Conservation (phyloP, 1,140 invertebrate species). For the Centruroides sculpturatus region DNA sequence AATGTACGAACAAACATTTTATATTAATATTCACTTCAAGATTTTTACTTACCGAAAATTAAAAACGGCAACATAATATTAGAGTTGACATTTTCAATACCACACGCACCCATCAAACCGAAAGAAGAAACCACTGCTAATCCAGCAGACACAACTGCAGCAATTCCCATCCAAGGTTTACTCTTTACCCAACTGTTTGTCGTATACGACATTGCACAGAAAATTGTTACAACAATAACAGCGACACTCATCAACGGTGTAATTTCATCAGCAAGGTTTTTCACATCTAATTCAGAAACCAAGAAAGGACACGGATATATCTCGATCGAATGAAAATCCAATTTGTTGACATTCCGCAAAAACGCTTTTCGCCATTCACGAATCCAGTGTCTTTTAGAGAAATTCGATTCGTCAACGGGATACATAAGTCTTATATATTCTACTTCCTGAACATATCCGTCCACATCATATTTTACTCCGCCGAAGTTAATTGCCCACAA, state of each 20-base stretch:
- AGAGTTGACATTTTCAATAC: slow-evolving; percentile 85
- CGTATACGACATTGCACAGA: slow-evolving; percentile 52
- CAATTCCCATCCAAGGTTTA: slow-evolving; percentile 76
- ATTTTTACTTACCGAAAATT: slow-evolving; percentile 61
- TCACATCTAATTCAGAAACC: slow-evolving; percentile 70
- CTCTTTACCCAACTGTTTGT: slow-evolving; percentile 71
- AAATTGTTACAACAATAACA: slow-evolving; percentile 48
- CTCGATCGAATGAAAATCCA: slow-evolving; percentile 40
- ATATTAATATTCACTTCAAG: no score
- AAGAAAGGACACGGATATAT: slow-evolving; percentile 67
- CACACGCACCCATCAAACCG: slow-evolving; percentile 72
- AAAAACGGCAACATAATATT: slow-evolving; percentile 86
- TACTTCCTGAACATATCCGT: no score
- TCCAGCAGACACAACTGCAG: no score
- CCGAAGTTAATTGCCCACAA: no score
- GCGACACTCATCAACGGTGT: slow-evolving; percentile 75
- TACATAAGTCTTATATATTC: no score
- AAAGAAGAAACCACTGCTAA: slow-evolving; percentile 80
- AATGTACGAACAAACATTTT: no score
- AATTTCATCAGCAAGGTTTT: slow-evolving; percentile 71
- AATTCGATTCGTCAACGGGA: no score
- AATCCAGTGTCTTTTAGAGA: no score
- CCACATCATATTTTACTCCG: no score
- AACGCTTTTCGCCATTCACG: no score
- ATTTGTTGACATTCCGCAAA: no score